Percentiles rank a stretch among this genome's conserved stretches.
Evolutionary conservation across 2,113 vertebrate genomes (phyloP).

Genomic region (Psittacus erithacus): DNA sequence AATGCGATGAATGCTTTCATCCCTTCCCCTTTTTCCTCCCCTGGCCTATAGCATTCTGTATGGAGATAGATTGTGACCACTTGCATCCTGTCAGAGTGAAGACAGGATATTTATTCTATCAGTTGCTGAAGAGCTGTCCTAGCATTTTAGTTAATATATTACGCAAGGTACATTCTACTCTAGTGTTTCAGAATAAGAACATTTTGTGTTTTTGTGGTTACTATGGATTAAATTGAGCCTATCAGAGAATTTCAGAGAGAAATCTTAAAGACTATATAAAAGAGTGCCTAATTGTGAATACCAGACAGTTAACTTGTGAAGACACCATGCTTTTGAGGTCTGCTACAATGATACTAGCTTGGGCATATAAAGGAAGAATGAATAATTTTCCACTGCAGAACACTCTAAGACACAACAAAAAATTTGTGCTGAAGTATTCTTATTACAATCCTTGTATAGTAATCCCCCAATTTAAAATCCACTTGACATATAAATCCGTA

Average conservation of each 20-base stretch:
- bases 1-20: background rate
- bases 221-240: background rate
- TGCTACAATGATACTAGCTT: background rate
- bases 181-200: background rate
- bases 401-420: background rate
- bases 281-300: background rate
- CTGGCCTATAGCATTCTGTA: background rate
- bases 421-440: background rate
- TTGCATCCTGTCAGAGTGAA: background rate
- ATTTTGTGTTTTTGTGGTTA: background rate
- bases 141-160: background rate
- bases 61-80: background rate
- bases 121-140: background rate
- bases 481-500: background rate
- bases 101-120: fast-evolving
- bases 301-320: background rate
- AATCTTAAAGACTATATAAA: background rate
- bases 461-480: background rate
- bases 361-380: background rate
- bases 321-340: background rate
- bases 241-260: background rate
- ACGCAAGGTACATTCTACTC: background rate
- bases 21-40: background rate
- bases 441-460: background rate
- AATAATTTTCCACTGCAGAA: background rate